Conservation (phyloP, 2,797 vertebrate species). For the Danio choprae region DNA sequence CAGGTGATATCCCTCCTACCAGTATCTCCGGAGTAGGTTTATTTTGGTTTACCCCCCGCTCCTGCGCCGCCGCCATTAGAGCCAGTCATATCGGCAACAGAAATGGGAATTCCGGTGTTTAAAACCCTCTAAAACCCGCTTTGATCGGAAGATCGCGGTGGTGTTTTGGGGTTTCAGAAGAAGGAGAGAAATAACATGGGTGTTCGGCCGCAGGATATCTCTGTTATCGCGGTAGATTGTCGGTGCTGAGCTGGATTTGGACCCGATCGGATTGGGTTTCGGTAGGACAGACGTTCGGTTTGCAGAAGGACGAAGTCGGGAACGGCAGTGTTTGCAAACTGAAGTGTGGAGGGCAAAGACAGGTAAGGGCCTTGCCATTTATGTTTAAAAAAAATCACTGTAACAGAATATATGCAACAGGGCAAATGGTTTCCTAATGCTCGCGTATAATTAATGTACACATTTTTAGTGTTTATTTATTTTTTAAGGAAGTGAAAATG, state of each 20-base stretch:
- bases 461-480: not conserved
- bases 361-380: slow-evolving; percentile 37
- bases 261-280: slow-evolving; percentile 51
- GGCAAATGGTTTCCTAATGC: not conserved
- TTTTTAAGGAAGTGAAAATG: slow-evolving; percentile 18
- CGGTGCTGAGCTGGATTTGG: slow-evolving; percentile 29
- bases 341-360: slow-evolving; percentile 29
- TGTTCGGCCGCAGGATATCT: slow-evolving; percentile 30
- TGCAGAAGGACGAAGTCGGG: slow-evolving; percentile 45
- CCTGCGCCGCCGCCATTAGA: slow-evolving; percentile 82
- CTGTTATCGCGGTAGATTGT: slow-evolving; percentile 42
- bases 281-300: slow-evolving; percentile 37
- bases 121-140: slow-evolving; percentile 63
- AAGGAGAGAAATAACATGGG: slow-evolving; percentile 37
- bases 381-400: slow-evolving; percentile 6
- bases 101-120: slow-evolving; percentile 60
- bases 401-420: slow-evolving; percentile 32
- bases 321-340: slow-evolving; percentile 23
- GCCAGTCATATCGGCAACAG: slow-evolving; percentile 69
- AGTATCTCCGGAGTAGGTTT: slow-evolving; percentile 73
- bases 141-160: slow-evolving; percentile 28
- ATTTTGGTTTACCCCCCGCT: slow-evolving; percentile 82
- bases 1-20: slow-evolving; percentile 62
- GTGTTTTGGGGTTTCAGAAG: slow-evolving; percentile 20
- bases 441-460: not conserved